These are phyloP conservation scores for Hermetia illucens DNA, from an alignment of 1,140 invertebrate genomes.

Conservation along the genomic window DNA sequence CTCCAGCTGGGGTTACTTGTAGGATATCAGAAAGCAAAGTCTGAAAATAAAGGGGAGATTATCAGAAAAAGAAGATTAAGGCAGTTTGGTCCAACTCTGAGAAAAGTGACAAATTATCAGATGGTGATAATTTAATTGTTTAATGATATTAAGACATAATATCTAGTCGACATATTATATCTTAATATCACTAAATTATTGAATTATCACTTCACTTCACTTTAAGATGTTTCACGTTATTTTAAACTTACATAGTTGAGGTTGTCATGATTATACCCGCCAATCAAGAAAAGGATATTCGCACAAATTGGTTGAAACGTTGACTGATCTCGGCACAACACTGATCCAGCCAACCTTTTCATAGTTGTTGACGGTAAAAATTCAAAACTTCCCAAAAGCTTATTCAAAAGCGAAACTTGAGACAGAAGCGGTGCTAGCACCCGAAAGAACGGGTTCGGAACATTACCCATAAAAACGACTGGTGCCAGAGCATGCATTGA, in stretches of 20 bases:
- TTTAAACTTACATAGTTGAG: conserved; percentile 27
- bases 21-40: conserved; percentile 50
- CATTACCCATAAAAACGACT: conserved; percentile 32
- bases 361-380: conserved; percentile 31
- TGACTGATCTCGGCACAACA: conserved; percentile 23
- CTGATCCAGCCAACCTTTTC: conserved; percentile 12
- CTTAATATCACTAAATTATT: too few species aligned
- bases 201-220: too few species aligned
- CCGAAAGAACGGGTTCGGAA: conserved; percentile 31
- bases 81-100: too few species aligned
- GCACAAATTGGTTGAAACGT: conserved; percentile 29
- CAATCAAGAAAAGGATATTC: conserved; percentile 35
- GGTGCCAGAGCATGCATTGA: conserved; percentile 37
- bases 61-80: too few species aligned
- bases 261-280: conserved; percentile 34
- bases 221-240: too few species aligned
- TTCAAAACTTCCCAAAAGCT: conserved; percentile 35
- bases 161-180: too few species aligned
- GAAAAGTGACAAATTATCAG: too few species aligned
- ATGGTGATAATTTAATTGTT: too few species aligned
- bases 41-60: conserved; percentile 8
- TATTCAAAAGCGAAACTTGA: conserved; percentile 21
- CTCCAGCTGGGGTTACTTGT: conserved; percentile 54
- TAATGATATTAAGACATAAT: too few species aligned
- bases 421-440: background rate